These are phyloP conservation scores for Pinctada fucata DNA, from an alignment of 2,888 invertebrate genomes.

Conservation along the genomic window DNA sequence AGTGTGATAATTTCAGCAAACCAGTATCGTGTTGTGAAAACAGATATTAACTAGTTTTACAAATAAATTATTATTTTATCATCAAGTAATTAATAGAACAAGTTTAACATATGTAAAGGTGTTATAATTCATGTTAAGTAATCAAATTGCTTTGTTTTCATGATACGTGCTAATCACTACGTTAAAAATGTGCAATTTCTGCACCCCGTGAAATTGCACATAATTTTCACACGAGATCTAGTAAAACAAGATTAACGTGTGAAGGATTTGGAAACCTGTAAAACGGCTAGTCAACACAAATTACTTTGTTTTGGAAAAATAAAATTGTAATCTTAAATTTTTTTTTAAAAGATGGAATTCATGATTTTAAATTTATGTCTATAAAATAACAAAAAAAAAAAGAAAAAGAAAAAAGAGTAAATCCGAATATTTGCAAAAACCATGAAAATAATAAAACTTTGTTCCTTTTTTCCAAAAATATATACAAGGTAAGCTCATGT, in stretches of 20 bases:
- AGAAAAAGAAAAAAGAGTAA: neutral
- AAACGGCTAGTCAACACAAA: neutral
- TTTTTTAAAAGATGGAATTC: neutral
- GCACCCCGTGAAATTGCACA: too few species aligned
- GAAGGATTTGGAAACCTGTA: neutral
- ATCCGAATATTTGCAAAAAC: neutral
- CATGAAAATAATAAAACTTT: too few species aligned
- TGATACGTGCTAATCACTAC: too few species aligned
- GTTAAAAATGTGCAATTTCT: neutral
- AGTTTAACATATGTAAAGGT: neutral
- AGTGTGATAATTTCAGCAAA: too few species aligned
- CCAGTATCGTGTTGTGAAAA: too few species aligned
- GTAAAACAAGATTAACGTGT: neutral
- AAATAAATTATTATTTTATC: too few species aligned
- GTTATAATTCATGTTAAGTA: neutral
- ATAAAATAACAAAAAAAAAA: neutral
- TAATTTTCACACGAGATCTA: too few species aligned
- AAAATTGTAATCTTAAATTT: too few species aligned
- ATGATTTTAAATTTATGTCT: neutral
- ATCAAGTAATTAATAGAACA: neutral
- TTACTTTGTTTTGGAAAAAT: too few species aligned
- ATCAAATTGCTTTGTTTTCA: neutral
- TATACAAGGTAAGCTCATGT: too few species aligned
- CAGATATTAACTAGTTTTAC: too few species aligned
- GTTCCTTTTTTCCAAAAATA: too few species aligned